Evolutionary conservation across 2,113 vertebrate genomes (phyloP).

Genomic region (Rhegmatorhina hoffmannsi): DNA sequence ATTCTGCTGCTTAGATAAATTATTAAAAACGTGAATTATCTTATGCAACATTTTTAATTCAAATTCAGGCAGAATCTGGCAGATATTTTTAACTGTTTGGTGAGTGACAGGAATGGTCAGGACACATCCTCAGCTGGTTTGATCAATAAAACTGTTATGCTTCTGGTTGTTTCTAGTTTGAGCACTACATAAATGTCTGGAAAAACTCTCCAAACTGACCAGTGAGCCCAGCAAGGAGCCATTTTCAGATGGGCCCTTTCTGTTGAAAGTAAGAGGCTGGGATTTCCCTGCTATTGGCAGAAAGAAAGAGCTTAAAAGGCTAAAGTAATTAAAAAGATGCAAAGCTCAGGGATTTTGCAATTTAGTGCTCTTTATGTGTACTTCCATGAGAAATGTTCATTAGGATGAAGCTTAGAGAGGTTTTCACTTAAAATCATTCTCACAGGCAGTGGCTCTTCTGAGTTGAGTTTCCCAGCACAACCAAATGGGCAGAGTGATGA

Average conservation of each 20-base stretch:
- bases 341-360: background rate
- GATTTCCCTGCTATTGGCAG: background rate
- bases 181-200: background rate
- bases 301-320: background rate
- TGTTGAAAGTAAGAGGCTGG: background rate
- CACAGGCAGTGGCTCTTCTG: background rate
- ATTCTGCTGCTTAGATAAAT: background rate
- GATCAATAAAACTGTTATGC: background rate
- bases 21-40: background rate
- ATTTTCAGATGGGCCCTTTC: background rate
- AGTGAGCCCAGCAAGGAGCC: background rate
- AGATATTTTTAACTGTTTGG: background rate
- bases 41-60: background rate
- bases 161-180: background rate
- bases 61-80: background rate
- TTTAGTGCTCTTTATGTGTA: background rate
- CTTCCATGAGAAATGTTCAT: background rate
- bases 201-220: background rate
- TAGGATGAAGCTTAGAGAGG: background rate
- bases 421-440: background rate
- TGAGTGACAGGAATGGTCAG: background rate
- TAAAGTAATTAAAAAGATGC: background rate
- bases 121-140: background rate
- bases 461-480: background rate
- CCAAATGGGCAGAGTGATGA: background rate